Conservation (phyloP, 2,797 vertebrate species). For the Rhynchotus rufescens region DNA sequence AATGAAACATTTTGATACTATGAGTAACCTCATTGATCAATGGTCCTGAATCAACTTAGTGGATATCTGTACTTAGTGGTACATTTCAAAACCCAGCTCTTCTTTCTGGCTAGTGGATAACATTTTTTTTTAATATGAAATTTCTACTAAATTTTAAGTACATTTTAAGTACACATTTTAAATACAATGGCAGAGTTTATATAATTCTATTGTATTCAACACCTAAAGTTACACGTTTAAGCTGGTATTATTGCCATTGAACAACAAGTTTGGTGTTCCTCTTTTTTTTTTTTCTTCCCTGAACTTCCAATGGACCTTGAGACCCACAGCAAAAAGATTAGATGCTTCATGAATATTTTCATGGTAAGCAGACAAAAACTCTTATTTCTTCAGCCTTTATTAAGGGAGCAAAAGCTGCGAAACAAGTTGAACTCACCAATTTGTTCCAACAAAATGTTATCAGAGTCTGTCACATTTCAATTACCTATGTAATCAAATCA, state of each 20-base stretch:
- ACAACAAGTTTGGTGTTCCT: background rate
- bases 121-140: background rate
- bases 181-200: background rate
- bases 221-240: background rate
- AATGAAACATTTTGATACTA: background rate
- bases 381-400: background rate
- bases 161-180: background rate
- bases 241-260: background rate
- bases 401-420: background rate
- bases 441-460: constrained; percentile 56
- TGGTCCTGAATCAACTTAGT: background rate
- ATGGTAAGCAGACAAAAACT: background rate
- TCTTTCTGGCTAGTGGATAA: background rate
- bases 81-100: background rate
- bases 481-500: constrained; percentile 61
- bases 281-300: background rate
- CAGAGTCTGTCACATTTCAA: constrained; percentile 48
- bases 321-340: background rate
- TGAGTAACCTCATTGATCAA: background rate
- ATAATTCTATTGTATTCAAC: background rate
- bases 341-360: background rate
- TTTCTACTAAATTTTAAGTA: background rate
- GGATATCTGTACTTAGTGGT: background rate
- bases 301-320: background rate
- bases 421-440: constrained; percentile 26